These are phyloP conservation scores for Heteromyza rotundicornis DNA, from an alignment of 2,888 invertebrate species.

Conservation along the genomic window DNA sequence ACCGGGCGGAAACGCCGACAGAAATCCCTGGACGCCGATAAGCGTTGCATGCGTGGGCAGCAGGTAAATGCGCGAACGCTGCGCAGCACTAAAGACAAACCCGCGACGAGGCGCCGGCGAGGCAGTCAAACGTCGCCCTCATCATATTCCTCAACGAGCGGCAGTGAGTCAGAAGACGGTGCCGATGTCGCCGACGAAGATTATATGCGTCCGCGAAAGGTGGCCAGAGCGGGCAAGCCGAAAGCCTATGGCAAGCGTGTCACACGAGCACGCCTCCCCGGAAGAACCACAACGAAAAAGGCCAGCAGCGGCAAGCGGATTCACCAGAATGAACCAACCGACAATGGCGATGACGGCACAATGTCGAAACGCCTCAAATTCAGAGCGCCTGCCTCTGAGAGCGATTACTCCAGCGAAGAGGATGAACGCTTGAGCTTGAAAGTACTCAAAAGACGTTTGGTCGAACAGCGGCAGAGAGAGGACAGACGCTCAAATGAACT, in stretches of 20 bases:
- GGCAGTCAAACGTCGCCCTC: background rate
- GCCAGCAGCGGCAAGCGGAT: background rate
- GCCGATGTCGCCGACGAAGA: background rate
- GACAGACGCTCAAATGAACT: background rate
- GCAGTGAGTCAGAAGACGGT: background rate
- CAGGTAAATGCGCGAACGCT: slow-evolving; percentile 6
- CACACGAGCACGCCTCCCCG: slow-evolving; percentile 16
- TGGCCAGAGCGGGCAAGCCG: background rate
- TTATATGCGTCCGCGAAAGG: too few relatives aligned
- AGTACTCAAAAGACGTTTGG: slow-evolving; percentile 15
- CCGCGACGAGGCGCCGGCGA: background rate
- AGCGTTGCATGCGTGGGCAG: slow-evolving; percentile 19
- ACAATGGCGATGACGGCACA: background rate
- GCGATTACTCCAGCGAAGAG: background rate
- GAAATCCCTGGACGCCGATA: slow-evolving; percentile 28
- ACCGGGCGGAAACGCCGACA: slow-evolving; percentile 43
- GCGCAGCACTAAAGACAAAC: slow-evolving; percentile 19
- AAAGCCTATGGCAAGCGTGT: background rate
- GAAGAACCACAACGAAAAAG: slow-evolving; percentile 16
- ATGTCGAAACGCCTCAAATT: background rate
- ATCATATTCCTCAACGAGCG: background rate
- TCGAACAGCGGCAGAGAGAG: slow-evolving; percentile 3
- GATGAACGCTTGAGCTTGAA: slow-evolving; percentile 22
- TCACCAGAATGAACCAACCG: background rate
- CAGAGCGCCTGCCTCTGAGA: background rate